These are phyloP conservation scores for Listronotus oregonensis DNA, from an alignment of 1,140 invertebrate genomes.

Conservation along the genomic window DNA sequence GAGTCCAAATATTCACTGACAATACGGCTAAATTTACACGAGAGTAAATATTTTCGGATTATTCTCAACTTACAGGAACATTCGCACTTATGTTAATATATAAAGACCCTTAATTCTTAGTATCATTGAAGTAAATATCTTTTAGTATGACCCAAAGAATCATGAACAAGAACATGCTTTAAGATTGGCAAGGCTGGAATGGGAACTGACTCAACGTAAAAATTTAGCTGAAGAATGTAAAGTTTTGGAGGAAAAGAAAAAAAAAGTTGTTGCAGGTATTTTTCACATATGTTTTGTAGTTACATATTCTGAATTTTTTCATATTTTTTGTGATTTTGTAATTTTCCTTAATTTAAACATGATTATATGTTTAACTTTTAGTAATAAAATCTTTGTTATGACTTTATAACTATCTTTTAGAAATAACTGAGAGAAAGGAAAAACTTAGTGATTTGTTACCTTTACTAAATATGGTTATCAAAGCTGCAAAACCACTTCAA, in stretches of 20 bases:
- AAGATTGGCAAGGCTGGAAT: slow-evolving; percentile 85
- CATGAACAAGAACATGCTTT: slow-evolving; percentile 68
- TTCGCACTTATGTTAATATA: too few relatives aligned
- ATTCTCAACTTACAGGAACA: too few relatives aligned
- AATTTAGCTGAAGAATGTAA: slow-evolving; percentile 78
- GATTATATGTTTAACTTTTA: too few relatives aligned
- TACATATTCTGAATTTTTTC: too few relatives aligned
- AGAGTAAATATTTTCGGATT: too few relatives aligned
- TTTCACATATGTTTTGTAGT: neutral
- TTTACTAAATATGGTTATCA: slow-evolving; percentile 73
- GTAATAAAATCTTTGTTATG: too few relatives aligned
- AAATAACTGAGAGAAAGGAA: slow-evolving; percentile 80
- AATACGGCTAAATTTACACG: too few relatives aligned
- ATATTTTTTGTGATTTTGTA: too few relatives aligned
- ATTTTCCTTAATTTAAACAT: too few relatives aligned
- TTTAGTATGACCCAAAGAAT: slow-evolving; percentile 41
- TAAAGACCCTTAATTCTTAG: too few relatives aligned
- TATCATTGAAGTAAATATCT: too few relatives aligned
- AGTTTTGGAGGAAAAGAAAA: slow-evolving; percentile 76
- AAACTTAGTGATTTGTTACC: slow-evolving; percentile 83
- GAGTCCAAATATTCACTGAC: too few relatives aligned
- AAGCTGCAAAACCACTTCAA: slow-evolving; percentile 87
- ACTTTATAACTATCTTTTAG: slow-evolving; percentile 42
- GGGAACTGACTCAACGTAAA: slow-evolving; percentile 90
- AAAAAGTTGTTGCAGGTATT: slow-evolving; percentile 59